A percentile compares a stretch with the other conserved stretches of the same genome.
These are phyloP conservation scores for Proales similis DNA, from an alignment of 1,140 invertebrate genomes.

Conservation along the genomic window DNA sequence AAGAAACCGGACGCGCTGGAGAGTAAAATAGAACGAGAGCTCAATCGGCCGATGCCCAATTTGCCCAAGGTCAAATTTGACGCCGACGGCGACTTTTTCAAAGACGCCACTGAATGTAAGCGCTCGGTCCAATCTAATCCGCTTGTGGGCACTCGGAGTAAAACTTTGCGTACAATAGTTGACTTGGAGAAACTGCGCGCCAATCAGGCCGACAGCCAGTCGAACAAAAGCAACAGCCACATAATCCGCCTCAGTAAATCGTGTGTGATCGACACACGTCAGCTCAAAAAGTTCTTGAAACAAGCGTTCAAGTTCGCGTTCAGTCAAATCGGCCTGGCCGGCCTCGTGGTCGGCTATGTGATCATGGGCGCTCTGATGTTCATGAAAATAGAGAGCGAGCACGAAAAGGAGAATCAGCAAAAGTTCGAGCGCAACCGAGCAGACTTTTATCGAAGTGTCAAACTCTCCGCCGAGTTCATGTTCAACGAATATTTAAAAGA, in stretches of 20 bases:
- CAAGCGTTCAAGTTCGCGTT: slow-evolving; percentile 35
- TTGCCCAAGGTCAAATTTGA: slow-evolving; percentile 36
- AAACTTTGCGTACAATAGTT: no score
- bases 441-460: slow-evolving; percentile 33
- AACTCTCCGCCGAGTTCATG: slow-evolving; percentile 20
- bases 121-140: no score
- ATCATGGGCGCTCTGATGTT: slow-evolving; percentile 37
- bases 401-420: slow-evolving; percentile 35
- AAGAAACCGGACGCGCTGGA: background rate
- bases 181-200: no score
- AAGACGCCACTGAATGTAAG: no score
- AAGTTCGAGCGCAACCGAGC: slow-evolving; percentile 12
- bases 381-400: slow-evolving; percentile 28
- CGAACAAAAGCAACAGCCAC: slow-evolving; percentile 22
- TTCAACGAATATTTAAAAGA: slow-evolving; percentile 27
- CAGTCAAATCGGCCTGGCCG: slow-evolving; percentile 34
- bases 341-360: slow-evolving; percentile 38
- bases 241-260: slow-evolving; percentile 27
- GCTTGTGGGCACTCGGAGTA: no score
- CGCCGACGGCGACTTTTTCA: slow-evolving; percentile 34
- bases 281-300: slow-evolving; percentile 30
- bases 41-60: slow-evolving; percentile 1
- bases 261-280: slow-evolving; percentile 16
- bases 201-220: no score
- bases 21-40: slow-evolving; percentile 4